A percentile compares a stretch with the other conserved stretches of the same genome.
Evolutionary conservation across 2,888 invertebrate genomes (phyloP).

Genomic region (Glaucopsyche alexis): DNA sequence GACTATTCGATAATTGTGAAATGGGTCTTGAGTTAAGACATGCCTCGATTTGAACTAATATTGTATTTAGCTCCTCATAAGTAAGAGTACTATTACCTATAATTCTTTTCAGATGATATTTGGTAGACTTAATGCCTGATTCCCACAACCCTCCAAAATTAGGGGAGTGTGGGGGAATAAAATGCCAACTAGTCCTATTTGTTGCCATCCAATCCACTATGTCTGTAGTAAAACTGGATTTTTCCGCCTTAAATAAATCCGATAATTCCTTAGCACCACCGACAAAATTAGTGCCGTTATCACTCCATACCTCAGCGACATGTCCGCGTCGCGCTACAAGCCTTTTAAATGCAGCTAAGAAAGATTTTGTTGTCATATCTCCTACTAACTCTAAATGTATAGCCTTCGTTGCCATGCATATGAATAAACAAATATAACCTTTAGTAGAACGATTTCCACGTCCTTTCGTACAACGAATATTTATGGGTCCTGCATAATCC

Average conservation of each 20-base stretch:
- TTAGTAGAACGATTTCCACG: constrained; percentile 36
- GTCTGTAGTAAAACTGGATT: no score
- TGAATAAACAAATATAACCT: constrained; percentile 30
- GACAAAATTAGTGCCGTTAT: not conserved
- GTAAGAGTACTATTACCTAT: constrained; percentile 35
- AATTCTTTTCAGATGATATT: constrained; percentile 33
- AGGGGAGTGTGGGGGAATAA: constrained; percentile 39
- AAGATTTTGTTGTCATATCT: constrained; percentile 24
- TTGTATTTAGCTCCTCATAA: constrained; percentile 37
- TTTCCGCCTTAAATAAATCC: no score
- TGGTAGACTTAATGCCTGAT: constrained; percentile 36
- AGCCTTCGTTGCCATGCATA: constrained; percentile 30
- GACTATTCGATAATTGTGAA: not conserved
- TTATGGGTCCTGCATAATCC: constrained; percentile 39
- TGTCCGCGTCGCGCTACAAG: constrained; percentile 31
- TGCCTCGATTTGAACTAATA: constrained; percentile 37
- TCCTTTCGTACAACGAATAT: no score
- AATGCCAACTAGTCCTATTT: constrained; percentile 35
- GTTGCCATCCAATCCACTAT: no score
- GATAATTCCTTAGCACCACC: not conserved
- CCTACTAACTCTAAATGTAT: constrained; percentile 30
- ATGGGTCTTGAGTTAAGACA: constrained; percentile 39
- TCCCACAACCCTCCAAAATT: constrained; percentile 43
- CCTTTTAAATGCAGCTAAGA: constrained; percentile 30
- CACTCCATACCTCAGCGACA: not conserved